phyloP scores from a whole-genome alignment of 2,797 vertebrate species.

The Mastacembelus armatus region DNA sequence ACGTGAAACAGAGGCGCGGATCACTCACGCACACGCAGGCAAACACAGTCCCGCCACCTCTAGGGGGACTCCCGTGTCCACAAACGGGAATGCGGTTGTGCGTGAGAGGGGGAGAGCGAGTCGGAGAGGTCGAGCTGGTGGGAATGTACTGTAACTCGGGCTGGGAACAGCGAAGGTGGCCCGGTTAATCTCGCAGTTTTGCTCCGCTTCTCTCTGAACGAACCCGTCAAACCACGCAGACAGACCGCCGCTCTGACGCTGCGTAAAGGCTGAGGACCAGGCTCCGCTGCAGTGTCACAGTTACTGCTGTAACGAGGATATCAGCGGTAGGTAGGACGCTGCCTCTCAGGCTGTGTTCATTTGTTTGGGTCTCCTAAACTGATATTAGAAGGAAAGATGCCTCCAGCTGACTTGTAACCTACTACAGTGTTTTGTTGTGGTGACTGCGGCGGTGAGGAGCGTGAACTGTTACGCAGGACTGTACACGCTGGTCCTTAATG shows the following conservation, averaged over 20 bases:
- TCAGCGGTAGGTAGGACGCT: constrained; percentile 70
- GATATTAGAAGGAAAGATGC: constrained; percentile 31
- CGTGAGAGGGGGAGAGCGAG: constrained; percentile 21
- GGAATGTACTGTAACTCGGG: constrained; percentile 57
- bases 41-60: constrained; percentile 43
- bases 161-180: constrained; percentile 62
- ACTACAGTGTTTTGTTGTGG: constrained; percentile 57
- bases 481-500: neutral
- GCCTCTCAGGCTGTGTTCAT: constrained; percentile 32
- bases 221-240: too few relatives aligned
- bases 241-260: too few relatives aligned
- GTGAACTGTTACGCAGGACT: constrained; percentile 57
- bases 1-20: too few relatives aligned
- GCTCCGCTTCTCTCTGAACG: constrained; percentile 18
- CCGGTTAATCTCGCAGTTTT: constrained; percentile 47
- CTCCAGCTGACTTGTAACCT: constrained; percentile 73
- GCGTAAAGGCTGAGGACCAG: constrained; percentile 43
- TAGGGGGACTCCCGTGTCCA: constrained; percentile 74
- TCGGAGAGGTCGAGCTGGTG: constrained; percentile 51
- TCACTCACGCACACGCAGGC: neutral
- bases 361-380: constrained; percentile 27
- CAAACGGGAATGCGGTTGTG: constrained; percentile 43
- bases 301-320: constrained; percentile 50
- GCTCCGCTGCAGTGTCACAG: constrained; percentile 64
- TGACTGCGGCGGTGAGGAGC: constrained; percentile 50